Conservation (phyloP, 2,797 vertebrate species). For the Hirundo rustica region DNA sequence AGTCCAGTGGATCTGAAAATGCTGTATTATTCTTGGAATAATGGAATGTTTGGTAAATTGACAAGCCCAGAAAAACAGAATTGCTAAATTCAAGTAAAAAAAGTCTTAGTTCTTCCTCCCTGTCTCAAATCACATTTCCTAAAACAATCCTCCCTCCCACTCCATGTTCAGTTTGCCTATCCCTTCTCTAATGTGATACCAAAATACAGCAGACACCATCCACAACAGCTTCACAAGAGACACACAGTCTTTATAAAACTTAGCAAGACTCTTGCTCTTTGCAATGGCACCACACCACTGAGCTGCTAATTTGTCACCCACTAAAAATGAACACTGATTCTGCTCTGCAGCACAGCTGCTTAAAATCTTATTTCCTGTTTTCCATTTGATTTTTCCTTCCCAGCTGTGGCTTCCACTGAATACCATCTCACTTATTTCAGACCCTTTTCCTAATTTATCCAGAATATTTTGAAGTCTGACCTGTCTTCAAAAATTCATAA, state of each 20-base stretch:
- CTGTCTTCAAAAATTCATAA: not conserved
- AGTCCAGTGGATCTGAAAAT: not conserved
- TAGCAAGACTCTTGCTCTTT: not conserved
- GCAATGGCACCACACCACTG: not conserved
- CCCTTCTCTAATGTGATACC: not conserved
- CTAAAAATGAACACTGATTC: slow-evolving; percentile 23
- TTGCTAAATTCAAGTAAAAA: not conserved
- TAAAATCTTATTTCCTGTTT: slow-evolving; percentile 23
- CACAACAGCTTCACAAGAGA: not conserved
- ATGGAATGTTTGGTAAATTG: not conserved
- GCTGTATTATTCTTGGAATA: not conserved
- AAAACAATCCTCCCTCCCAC: not conserved
- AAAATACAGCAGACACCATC: not conserved
- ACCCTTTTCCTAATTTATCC: not conserved
- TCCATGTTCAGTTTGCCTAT: not conserved
- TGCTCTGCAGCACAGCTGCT: slow-evolving; percentile 26
- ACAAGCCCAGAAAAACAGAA: not conserved
- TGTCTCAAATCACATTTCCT: not conserved
- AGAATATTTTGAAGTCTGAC: not conserved
- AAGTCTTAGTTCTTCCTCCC: not conserved
- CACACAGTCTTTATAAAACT: not conserved
- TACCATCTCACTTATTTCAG: not conserved
- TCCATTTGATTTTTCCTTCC: slow-evolving; percentile 11
- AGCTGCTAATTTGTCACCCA: slow-evolving; percentile 21
- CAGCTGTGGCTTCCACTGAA: slow-evolving; percentile 24